phyloP scores from a whole-genome alignment of 2,113 vertebrate genomes.

The Rhea pennata region DNA sequence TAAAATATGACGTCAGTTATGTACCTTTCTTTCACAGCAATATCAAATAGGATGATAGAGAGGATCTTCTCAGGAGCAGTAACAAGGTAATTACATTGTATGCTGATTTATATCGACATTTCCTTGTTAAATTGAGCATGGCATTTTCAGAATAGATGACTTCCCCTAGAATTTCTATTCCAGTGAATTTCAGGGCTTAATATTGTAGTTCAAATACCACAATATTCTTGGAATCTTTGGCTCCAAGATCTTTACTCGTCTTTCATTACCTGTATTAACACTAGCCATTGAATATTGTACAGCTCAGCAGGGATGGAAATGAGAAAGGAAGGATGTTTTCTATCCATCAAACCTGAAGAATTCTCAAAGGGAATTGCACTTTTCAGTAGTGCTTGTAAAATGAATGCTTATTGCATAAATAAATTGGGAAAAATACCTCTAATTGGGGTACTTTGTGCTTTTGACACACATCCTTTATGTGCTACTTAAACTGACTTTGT shows the following conservation, averaged over 20 bases:
- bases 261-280: not conserved
- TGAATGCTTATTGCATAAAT: not conserved
- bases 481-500: not conserved
- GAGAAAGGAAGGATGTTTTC: not conserved
- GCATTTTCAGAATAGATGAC: not conserved
- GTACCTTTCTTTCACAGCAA: slow-evolving; percentile 75
- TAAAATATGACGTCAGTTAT: not conserved
- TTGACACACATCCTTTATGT: not conserved
- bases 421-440: not conserved
- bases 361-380: not conserved
- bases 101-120: not conserved
- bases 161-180: not conserved
- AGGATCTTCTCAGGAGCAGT: slow-evolving; percentile 95
- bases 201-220: not conserved
- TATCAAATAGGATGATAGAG: slow-evolving; percentile 91
- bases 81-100: slow-evolving; percentile 79
- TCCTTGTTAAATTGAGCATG: not conserved
- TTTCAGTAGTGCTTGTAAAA: not conserved
- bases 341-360: not conserved
- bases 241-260: not conserved
- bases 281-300: not conserved
- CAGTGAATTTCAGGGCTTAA: not conserved
- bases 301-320: not conserved
- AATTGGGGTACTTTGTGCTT: not conserved
- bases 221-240: not conserved